These are phyloP conservation scores for Atrina japonica DNA, from an alignment of 2,888 invertebrate genomes.

Conservation along the genomic window DNA sequence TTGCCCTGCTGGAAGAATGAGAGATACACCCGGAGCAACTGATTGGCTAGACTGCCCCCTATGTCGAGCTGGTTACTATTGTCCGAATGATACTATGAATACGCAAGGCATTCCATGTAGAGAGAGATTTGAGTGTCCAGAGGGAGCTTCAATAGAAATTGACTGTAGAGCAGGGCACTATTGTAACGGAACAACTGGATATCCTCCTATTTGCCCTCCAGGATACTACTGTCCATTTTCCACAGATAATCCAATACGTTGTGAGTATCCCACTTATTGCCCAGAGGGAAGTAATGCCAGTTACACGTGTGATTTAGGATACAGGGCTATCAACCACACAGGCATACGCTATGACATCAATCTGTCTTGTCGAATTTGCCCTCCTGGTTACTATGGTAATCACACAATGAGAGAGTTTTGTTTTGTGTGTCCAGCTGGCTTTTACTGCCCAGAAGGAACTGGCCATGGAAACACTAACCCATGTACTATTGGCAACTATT, in stretches of 20 bases:
- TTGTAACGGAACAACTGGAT: constrained; percentile 71
- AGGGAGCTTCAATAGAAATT: constrained; percentile 68
- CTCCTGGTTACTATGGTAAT: constrained; percentile 76
- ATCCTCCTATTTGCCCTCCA: constrained; percentile 71
- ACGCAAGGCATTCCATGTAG: constrained; percentile 73
- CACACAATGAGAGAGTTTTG: constrained; percentile 68
- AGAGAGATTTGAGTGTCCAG: constrained; percentile 73
- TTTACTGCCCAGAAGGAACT: constrained; percentile 77
- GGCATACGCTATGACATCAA: constrained; percentile 63
- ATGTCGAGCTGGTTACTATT: constrained; percentile 73
- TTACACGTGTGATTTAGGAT: constrained; percentile 73
- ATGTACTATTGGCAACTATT: constrained; percentile 71
- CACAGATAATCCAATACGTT: constrained; percentile 69
- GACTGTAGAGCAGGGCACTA: constrained; percentile 74
- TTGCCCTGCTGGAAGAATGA: constrained; percentile 77
- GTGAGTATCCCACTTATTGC: constrained; percentile 75
- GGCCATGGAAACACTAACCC: constrained; percentile 66
- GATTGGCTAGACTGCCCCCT: constrained; percentile 65
- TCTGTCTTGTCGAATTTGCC: constrained; percentile 73
- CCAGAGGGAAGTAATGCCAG: constrained; percentile 74
- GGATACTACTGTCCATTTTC: constrained; percentile 77
- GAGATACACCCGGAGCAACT: constrained; percentile 69
- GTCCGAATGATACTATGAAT: constrained; percentile 74
- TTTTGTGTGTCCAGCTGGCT: constrained; percentile 75
- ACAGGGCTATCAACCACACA: constrained; percentile 66